These are phyloP conservation scores for Hirundo rustica DNA, from an alignment of 2,797 vertebrate species.

Conservation along the genomic window DNA sequence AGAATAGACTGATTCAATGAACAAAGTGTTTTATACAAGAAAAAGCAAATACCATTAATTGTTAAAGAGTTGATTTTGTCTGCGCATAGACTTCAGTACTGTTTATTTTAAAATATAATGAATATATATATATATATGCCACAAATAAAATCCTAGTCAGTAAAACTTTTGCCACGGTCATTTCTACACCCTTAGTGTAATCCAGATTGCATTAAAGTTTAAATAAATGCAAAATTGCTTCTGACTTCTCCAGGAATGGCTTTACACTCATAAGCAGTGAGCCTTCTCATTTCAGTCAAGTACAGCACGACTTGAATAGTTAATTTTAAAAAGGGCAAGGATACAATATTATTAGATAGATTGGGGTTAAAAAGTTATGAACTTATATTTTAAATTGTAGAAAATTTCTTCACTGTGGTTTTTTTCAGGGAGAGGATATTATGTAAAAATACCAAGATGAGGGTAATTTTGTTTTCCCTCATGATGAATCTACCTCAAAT, in stretches of 20 bases:
- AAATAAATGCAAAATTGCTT: slow-evolving; percentile 15
- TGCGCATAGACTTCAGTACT: not conserved
- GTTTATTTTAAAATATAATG: not conserved
- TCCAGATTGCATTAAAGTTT: not conserved
- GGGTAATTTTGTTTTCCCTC: not conserved
- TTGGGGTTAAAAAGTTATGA: not conserved
- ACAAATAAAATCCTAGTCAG: not conserved
- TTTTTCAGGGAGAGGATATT: not conserved
- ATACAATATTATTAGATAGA: slow-evolving; percentile 5
- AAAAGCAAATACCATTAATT: not conserved
- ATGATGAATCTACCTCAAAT: not conserved
- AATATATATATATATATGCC: not conserved
- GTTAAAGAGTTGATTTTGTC: not conserved
- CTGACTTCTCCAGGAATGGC: not conserved
- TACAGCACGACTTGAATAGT: not conserved
- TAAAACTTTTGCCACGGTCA: not conserved
- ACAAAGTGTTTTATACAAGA: not conserved
- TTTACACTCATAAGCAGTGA: not conserved
- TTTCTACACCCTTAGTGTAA: not conserved
- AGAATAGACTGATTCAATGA: not conserved
- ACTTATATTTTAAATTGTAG: not conserved
- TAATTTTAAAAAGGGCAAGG: slow-evolving; percentile 17
- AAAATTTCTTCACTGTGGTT: not conserved
- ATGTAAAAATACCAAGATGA: not conserved
- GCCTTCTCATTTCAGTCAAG: slow-evolving; percentile 8